Evolutionary conservation across 2,888 invertebrate genomes (phyloP).

Genomic region (Phyllotreta striolata): DNA sequence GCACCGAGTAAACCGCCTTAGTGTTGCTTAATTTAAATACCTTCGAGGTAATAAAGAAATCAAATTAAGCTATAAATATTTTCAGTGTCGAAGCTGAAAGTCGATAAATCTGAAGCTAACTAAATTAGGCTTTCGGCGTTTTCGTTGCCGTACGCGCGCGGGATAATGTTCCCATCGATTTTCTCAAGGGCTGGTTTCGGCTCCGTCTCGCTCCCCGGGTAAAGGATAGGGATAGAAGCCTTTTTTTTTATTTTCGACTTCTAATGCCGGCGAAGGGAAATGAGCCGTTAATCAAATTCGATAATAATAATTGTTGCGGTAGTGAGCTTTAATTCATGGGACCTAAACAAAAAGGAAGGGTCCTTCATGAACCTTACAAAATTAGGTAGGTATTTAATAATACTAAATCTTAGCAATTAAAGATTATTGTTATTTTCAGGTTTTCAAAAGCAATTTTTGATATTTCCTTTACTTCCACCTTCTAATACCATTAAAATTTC

Average conservation of each 20-base stretch:
- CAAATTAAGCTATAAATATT: constrained; percentile 60
- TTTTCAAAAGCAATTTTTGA: too few relatives aligned
- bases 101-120: constrained; percentile 57
- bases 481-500: too few relatives aligned
- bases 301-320: constrained; percentile 3
- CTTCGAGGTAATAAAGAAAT: constrained; percentile 55
- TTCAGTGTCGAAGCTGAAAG: constrained; percentile 57
- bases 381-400: too few relatives aligned
- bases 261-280: background rate
- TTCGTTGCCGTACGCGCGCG: constrained; percentile 29
- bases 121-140: constrained; percentile 47
- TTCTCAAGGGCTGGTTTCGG: constrained; percentile 14
- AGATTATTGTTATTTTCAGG: too few relatives aligned
- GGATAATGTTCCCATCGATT: constrained; percentile 38
- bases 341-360: too few relatives aligned
- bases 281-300: constrained; percentile 13
- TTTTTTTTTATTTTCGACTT: background rate
- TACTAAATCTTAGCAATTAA: too few relatives aligned
- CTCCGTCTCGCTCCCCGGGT: constrained; percentile 1
- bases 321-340: too few relatives aligned
- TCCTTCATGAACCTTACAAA: too few relatives aligned
- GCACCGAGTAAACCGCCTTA: background rate
- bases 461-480: too few relatives aligned
- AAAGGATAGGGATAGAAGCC: background rate
- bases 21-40: constrained; percentile 53